These are phyloP conservation scores for Riparia riparia DNA, from an alignment of 2,113 vertebrate species.

Conservation along the genomic window DNA sequence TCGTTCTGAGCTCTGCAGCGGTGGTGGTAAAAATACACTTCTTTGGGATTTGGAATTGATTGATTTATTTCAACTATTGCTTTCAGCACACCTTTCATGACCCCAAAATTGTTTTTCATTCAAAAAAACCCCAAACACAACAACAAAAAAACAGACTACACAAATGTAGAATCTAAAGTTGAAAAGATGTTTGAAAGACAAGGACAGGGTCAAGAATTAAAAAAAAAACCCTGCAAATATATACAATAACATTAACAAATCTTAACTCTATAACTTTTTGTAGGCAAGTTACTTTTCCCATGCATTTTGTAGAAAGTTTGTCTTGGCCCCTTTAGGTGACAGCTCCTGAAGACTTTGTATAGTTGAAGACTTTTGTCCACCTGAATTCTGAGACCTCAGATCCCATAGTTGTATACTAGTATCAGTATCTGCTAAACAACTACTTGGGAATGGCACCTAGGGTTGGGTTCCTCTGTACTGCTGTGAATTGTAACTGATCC, in stretches of 20 bases:
- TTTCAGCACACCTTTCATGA: neutral
- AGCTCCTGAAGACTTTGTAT: neutral
- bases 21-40: neutral
- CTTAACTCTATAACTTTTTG: neutral
- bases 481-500: neutral
- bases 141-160: neutral
- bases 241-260: neutral
- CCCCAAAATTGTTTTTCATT: neutral
- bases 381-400: neutral
- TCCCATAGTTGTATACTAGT: neutral
- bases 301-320: neutral
- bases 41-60: neutral
- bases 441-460: neutral
- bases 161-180: neutral
- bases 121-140: neutral
- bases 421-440: neutral
- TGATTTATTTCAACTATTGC: neutral
- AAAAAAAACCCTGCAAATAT: rapidly evolving
- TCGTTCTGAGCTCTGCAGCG: neutral
- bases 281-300: neutral
- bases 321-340: neutral
- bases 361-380: neutral
- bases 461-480: neutral
- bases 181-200: neutral
- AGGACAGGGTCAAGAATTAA: neutral